Conservation (phyloP, 2,888 invertebrate species). For the Agrochola macilenta region DNA sequence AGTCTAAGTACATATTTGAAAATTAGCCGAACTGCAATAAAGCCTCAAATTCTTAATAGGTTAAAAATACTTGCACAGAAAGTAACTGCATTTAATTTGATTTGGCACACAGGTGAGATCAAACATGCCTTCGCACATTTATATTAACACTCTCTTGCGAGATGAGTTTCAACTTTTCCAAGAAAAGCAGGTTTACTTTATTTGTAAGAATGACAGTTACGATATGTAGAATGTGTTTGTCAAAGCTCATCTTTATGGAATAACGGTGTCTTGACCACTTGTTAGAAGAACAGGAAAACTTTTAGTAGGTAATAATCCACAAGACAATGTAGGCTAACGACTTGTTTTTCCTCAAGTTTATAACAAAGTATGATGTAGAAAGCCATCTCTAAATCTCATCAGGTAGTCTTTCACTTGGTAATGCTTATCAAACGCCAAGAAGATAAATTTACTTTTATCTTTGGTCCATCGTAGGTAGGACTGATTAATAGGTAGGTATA, state of each 20-base stretch:
- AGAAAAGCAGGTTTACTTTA: constrained; percentile 10
- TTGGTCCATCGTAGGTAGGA: background rate
- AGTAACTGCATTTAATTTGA: background rate
- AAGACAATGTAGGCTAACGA: background rate
- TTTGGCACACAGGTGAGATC: background rate
- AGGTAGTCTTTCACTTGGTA: background rate
- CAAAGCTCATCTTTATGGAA: constrained; percentile 1
- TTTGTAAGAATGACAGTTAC: constrained; percentile 9
- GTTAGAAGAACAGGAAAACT: constrained; percentile 15
- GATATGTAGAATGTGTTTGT: constrained; percentile 1
- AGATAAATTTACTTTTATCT: background rate
- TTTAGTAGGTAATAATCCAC: background rate
- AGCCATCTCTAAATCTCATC: background rate
- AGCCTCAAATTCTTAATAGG: background rate
- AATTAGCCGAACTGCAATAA: background rate
- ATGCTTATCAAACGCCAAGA: background rate
- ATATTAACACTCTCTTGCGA: constrained; percentile 20
- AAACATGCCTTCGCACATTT: background rate
- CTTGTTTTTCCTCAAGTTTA: constrained; percentile 1
- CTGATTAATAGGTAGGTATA: background rate
- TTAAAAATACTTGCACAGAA: background rate
- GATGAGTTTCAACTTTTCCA: constrained; percentile 35
- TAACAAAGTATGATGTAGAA: background rate
- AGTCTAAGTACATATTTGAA: background rate
- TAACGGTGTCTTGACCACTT: constrained; percentile 19